Evolutionary conservation across 2,113 vertebrate species (phyloP).

Genomic region (Corydoras sp.): DNA sequence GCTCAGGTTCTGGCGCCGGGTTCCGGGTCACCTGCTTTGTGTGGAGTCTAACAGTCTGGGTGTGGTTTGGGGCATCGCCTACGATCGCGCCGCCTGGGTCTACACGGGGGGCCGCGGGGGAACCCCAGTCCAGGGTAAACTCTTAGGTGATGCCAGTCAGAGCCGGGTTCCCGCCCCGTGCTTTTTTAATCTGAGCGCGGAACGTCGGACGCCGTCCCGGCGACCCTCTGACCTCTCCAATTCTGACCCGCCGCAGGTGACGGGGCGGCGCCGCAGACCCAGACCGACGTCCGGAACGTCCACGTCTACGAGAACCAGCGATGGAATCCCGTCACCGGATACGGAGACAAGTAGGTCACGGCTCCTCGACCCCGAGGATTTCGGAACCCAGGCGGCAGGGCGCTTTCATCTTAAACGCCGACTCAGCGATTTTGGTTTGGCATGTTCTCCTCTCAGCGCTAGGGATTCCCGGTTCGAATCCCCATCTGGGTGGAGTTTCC

Average conservation of each 20-base stretch:
- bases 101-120: conserved; percentile 76
- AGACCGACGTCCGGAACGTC: conserved; percentile 80
- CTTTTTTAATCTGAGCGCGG: no score
- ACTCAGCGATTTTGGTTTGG: no score
- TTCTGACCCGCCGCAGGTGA: not conserved
- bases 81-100: conserved; percentile 87
- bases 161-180: not conserved
- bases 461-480: no score
- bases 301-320: conserved; percentile 94
- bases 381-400: no score
- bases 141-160: not conserved
- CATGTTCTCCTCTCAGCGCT: no score
- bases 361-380: no score
- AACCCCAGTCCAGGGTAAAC: conserved; percentile 78
- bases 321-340: conserved; percentile 94
- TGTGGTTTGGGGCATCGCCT: conserved; percentile 90
- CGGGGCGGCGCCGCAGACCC: conserved; percentile 57
- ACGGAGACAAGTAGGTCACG: conserved; percentile 78
- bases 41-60: conserved; percentile 84
- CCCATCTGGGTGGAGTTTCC: no score
- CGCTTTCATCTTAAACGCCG: no score
- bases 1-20: conserved; percentile 92
- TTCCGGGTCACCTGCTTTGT: conserved; percentile 85
- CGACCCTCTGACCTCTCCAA: not conserved
- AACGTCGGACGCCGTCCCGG: no score